Conservation (phyloP, 2,888 invertebrate genomes). For the Drosophila affinis region DNA sequence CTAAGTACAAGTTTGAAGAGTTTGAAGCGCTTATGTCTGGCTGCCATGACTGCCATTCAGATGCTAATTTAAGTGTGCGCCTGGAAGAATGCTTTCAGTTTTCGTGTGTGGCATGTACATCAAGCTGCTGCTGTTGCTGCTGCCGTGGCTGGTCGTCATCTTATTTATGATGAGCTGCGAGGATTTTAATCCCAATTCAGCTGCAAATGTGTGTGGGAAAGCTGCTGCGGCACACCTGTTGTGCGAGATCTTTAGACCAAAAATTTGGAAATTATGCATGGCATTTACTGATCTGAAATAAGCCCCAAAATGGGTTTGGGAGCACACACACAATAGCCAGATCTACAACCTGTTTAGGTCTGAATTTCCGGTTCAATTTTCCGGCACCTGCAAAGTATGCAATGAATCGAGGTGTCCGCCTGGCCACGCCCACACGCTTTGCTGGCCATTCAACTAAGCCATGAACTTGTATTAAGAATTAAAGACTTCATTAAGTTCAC, state of each 20-base stretch:
- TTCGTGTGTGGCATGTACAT: not conserved
- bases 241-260: not conserved
- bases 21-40: conserved; percentile 22
- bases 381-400: conserved; percentile 10
- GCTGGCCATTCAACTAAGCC: conserved; percentile 28
- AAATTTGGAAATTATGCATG: not conserved
- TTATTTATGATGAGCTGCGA: not conserved
- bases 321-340: not conserved
- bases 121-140: conserved; percentile 7
- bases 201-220: not conserved
- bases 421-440: too few relatives aligned
- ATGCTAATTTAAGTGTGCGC: conserved; percentile 56
- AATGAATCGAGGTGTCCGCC: conserved; percentile 9
- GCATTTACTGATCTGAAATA: not conserved
- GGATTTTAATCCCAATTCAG: not conserved
- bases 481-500: conserved; percentile 62
- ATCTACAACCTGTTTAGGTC: not conserved
- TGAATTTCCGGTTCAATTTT: conserved; percentile 26
- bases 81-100: conserved; percentile 16
- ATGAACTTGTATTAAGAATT: conserved; percentile 58
- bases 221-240: not conserved
- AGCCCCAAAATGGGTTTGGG: not conserved
- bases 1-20: conserved; percentile 7
- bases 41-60: conserved; percentile 44
- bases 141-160: not conserved